Evolutionary conservation across 2,113 vertebrate species (phyloP).

Genomic region (Phylloscopus trochiloides): DNA sequence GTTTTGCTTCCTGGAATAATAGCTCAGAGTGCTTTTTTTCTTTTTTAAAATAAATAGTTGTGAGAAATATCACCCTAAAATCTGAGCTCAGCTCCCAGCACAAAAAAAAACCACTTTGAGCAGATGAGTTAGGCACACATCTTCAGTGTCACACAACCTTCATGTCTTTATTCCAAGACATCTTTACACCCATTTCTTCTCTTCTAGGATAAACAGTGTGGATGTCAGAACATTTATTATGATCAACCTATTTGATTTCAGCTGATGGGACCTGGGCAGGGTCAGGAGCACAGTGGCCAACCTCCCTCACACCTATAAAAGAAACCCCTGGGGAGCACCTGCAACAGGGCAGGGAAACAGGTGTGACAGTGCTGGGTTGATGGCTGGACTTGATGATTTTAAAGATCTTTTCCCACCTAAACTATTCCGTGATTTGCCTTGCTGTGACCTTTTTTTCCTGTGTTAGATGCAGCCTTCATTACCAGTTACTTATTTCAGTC

Average conservation of each 20-base stretch:
- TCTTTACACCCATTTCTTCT: neutral
- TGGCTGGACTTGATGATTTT: neutral
- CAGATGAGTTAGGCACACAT: neutral
- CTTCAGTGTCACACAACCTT: too few species aligned
- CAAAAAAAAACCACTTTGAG: neutral
- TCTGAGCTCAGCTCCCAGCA: neutral
- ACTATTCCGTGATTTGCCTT: neutral
- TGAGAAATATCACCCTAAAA: neutral
- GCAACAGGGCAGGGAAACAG: neutral
- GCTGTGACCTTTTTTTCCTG: neutral
- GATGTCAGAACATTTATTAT: neutral
- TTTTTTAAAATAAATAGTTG: neutral
- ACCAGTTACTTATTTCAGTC: neutral
- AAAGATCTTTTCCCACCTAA: neutral
- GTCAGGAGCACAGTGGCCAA: neutral
- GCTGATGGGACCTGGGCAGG: neutral
- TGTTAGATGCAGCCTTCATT: neutral
- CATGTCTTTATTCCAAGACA: neutral
- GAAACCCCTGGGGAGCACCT: neutral
- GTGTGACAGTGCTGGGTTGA: neutral
- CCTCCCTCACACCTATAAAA: neutral
- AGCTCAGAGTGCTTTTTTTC: neutral
- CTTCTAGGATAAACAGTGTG: neutral
- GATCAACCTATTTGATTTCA: neutral
- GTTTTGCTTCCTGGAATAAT: neutral